These are phyloP conservation scores for Erinaceus europaeus DNA, from an alignment of 2,113 vertebrate genomes.

Conservation along the genomic window DNA sequence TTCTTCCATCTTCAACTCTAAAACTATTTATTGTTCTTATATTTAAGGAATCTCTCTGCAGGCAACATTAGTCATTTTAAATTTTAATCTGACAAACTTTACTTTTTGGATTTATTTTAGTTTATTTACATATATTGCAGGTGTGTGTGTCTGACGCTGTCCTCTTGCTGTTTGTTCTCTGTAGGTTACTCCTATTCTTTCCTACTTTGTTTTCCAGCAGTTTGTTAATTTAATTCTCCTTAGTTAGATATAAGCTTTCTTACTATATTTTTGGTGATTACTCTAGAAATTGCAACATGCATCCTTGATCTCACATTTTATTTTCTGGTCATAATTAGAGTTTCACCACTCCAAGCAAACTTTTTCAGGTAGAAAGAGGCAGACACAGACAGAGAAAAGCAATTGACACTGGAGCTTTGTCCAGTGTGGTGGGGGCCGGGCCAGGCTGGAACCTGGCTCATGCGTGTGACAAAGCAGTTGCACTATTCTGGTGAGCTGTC, in stretches of 20 bases:
- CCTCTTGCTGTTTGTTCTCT: not conserved
- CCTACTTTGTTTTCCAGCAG: not conserved
- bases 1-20: no score
- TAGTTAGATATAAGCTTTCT: not conserved
- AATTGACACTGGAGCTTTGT: no score
- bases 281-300: no score
- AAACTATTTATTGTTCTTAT: not conserved
- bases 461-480: no score
- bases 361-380: no score
- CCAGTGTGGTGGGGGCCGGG: no score
- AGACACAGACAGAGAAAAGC: no score
- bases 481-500: no score
- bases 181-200: not conserved
- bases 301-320: not conserved
- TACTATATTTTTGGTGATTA: not conserved
- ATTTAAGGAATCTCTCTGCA: not conserved
- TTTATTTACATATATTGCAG: not conserved
- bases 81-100: not conserved
- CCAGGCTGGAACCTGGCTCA: no score
- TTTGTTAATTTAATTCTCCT: not conserved
- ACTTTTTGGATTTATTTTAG: not conserved
- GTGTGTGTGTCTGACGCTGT: not conserved
- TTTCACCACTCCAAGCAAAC: no score
- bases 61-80: not conserved
- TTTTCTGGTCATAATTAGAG: no score